Conservation (phyloP, 2,797 vertebrate species). For the Argentina silus region DNA sequence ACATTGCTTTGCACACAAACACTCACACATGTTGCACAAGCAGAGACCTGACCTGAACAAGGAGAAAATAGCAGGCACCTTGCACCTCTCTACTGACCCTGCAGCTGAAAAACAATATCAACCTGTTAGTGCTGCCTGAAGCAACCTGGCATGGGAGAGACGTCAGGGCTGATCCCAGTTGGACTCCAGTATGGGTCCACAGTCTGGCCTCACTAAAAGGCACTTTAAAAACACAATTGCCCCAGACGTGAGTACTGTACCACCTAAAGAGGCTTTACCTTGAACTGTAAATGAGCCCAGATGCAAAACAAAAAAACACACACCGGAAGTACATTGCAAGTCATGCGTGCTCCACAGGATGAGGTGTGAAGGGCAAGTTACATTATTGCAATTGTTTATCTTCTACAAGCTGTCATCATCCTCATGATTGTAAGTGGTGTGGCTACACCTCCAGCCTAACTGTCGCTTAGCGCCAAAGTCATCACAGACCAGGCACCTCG, state of each 20-base stretch:
- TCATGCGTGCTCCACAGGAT: constrained; percentile 59
- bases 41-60: neutral
- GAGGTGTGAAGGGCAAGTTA: constrained; percentile 77
- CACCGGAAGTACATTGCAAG: constrained; percentile 75
- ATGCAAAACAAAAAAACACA: constrained; percentile 78
- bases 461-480: constrained; percentile 71
- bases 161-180: constrained; percentile 45
- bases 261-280: constrained; percentile 74
- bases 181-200: constrained; percentile 69
- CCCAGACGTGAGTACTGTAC: constrained; percentile 60
- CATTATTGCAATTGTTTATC: too few relatives aligned
- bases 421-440: constrained; percentile 67
- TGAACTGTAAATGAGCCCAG: constrained; percentile 78
- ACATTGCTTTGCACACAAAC: constrained; percentile 23
- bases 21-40: constrained; percentile 22
- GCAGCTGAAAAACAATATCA: neutral
- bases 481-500: constrained; percentile 54
- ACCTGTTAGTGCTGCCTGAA: neutral
- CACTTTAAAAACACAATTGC: constrained; percentile 64
- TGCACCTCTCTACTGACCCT: neutral
- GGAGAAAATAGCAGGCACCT: neutral
- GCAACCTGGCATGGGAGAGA: neutral
- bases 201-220: constrained; percentile 70
- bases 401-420: too few relatives aligned
- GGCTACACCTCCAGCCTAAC: constrained; percentile 67